These are phyloP conservation scores for Drosophila paramelanica DNA, from an alignment of 2,888 invertebrate species.

Conservation along the genomic window DNA sequence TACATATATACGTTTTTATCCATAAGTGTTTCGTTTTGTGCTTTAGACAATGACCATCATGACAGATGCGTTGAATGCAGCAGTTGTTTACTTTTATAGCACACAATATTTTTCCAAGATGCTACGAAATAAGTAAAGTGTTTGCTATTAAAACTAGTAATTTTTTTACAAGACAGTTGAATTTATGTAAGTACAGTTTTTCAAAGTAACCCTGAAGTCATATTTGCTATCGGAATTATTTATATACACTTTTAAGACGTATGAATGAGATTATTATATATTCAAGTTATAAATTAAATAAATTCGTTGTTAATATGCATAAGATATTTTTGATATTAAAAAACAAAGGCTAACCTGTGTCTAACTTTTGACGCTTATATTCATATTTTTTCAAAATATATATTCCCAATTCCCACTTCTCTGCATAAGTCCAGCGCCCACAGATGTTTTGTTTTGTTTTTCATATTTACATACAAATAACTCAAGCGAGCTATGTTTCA, in stretches of 20 bases:
- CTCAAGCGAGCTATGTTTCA: conserved; percentile 17
- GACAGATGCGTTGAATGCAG: conserved; percentile 60
- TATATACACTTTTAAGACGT: no score
- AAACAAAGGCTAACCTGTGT: no score
- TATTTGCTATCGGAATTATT: not conserved
- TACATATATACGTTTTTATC: conserved; percentile 1
- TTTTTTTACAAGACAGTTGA: not conserved
- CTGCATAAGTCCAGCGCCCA: not conserved
- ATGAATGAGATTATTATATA: no score
- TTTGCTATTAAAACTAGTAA: conserved; percentile 2
- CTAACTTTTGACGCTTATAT: not conserved
- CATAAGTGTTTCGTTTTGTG: conserved; percentile 17
- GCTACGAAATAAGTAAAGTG: not conserved
- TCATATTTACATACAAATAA: conserved; percentile 4
- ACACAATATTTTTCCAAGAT: not conserved
- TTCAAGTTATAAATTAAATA: no score
- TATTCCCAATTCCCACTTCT: not conserved
- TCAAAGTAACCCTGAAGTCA: no score
- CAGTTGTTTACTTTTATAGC: conserved; percentile 11
- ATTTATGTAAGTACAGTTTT: not conserved
- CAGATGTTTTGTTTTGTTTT: not conserved
- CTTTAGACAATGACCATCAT: conserved; percentile 69
- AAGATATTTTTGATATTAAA: no score
- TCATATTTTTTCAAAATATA: not conserved
- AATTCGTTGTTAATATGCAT: no score